phyloP scores from a whole-genome alignment of 2,888 invertebrate species.

The Steromphala cineraria region DNA sequence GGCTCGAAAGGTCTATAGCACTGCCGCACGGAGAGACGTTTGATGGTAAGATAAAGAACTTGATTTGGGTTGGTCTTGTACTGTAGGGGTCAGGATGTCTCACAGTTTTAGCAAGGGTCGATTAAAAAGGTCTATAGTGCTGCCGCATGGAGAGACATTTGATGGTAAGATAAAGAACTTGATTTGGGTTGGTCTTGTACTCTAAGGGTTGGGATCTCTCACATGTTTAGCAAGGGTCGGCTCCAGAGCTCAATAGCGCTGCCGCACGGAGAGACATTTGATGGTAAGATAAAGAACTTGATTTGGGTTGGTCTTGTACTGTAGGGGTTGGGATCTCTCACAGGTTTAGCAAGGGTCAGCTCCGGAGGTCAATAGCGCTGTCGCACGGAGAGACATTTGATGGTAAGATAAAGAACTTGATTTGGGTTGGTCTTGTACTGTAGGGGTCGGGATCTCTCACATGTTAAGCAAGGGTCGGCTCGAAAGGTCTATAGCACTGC shows the following conservation, averaged over 20 bases:
- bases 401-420: too few species aligned
- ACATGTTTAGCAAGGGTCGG: constrained; percentile 64
- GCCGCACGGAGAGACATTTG: constrained; percentile 49
- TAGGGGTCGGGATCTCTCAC: too few species aligned
- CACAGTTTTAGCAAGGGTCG: constrained; percentile 64
- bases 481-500: too few species aligned
- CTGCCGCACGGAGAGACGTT: constrained; percentile 52
- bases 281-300: constrained; percentile 43
- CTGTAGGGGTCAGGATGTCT: constrained; percentile 58
- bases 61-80: neutral
- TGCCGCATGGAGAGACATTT: constrained; percentile 49
- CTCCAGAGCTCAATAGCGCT: constrained; percentile 65
- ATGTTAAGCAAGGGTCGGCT: too few species aligned
- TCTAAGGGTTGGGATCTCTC: constrained; percentile 59
- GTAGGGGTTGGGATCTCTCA: too few species aligned
- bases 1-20: constrained; percentile 63
- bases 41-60: constrained; percentile 46
- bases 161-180: constrained; percentile 46
- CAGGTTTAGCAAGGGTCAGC: too few species aligned
- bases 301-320: neutral
- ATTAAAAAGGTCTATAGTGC: constrained; percentile 62
- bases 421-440: too few species aligned
- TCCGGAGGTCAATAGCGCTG: too few species aligned
- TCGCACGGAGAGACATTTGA: too few species aligned
- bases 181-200: neutral